phyloP scores from a whole-genome alignment of 2,113 vertebrate species.

The Aegithalos caudatus region DNA sequence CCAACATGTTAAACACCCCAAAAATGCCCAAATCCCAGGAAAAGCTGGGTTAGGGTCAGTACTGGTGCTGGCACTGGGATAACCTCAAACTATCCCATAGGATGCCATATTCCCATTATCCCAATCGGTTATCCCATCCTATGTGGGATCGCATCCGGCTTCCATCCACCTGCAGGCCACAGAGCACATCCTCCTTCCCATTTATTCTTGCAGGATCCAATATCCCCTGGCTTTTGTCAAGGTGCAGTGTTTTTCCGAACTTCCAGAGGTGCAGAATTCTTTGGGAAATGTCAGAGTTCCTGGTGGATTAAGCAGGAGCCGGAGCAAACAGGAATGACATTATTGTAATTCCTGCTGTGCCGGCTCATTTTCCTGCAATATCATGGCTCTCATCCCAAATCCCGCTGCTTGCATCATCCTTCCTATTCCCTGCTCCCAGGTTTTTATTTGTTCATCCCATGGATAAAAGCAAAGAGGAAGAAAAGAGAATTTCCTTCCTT shows the following conservation, averaged over 20 bases:
- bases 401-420: not conserved
- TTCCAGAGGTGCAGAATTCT: constrained; percentile 45
- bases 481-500: not conserved
- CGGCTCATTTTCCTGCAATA: constrained; percentile 49
- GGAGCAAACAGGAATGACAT: constrained; percentile 71
- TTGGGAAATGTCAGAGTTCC: constrained; percentile 74
- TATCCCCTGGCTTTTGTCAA: constrained; percentile 17
- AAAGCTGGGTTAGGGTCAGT: not conserved
- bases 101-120: not conserved
- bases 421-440: not conserved
- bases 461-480: not conserved
- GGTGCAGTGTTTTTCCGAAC: constrained; percentile 53
- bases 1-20: rapidly evolving
- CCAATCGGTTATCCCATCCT: too few relatives aligned
- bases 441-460: not conserved
- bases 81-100: too few relatives aligned
- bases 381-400: not conserved
- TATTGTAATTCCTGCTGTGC: constrained; percentile 65
- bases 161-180: rapidly evolving
- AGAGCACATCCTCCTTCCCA: not conserved
- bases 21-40: not conserved
- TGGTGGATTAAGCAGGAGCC: constrained; percentile 50
- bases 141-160: rapidly evolving
- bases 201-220: not conserved
- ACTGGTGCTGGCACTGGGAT: not conserved